Evolutionary conservation across 1,140 invertebrate species (phyloP), one percentile per base, ranked within the genome.

Genomic region (Leptonema lineaticorne): DNA sequence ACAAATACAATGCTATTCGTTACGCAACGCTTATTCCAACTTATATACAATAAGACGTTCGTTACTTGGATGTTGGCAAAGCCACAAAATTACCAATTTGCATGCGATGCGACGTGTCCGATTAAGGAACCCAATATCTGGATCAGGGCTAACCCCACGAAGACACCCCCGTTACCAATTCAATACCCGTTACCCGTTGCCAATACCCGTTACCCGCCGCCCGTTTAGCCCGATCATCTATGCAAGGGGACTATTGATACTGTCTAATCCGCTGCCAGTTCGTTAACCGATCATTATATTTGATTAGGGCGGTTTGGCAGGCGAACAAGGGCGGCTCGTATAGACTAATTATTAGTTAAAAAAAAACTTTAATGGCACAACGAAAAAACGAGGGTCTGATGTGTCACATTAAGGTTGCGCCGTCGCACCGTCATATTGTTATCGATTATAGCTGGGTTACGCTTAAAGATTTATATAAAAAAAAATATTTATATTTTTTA

Each of bases 41-140:
- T 41, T 41, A 41, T 16, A 16, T 9, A 41, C 37, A 62, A 62
- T 62, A 62, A 41, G 58, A 37, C 30, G 58, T 28, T 62, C 58
- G 58, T 62, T 62, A 62, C 28, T 62, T 20, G 22, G 5, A 6
- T 5, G 58, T 18, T 62, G n/a, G 58, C 29, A 33, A 28, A 28
- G 29, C 24, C 58, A 24, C 58, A 22, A 41, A 41, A 37, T 62
- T 62, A 26, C 58, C 66, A 68, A 62, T 68, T 68, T 68, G 66
- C 66, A 68, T 68, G 66, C 66, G 66, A 33, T 14, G 30, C 45
- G 22, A 45, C 56, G 37, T 29, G 56, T 30, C 14, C 66, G 66
- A 68, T 68, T 68, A 68, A 58, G 57, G 56, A 27, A n/a, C 26
- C 66, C 66, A 56, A 28, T 68, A 68, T 68, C 56, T 56, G 66